Evolutionary conservation across 2,797 vertebrate genomes (phyloP), one percentile per base, ranked within the genome.

Genomic region (Brotula barbata): DNA sequence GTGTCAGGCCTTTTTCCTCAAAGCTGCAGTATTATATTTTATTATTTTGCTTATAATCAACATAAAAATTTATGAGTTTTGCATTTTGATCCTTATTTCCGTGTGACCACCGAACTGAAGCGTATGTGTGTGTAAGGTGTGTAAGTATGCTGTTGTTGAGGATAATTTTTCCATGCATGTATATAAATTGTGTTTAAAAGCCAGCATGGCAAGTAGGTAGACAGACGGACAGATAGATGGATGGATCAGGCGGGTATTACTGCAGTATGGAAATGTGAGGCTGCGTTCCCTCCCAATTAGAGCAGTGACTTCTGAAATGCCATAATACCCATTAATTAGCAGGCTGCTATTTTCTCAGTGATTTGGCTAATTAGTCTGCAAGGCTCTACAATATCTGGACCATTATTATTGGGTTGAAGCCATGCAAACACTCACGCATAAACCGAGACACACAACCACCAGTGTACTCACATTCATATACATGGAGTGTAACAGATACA

Each of bases 311-410:
- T 94, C 91, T 96, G 94, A 95, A 97, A 95, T 94, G 93, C 93
- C 93, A 92, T 97, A 97, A 97, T 97, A 96, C 94, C 93, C 69
- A 88, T 95, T 96, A 97, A 97, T 97, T 97, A 96, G 94, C 92
- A 92, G 92, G 92, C 94, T 95, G 93, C 95, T 96, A 96, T 96
- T 96, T 96, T 95, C 94, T 93, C 93, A 93, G 92, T 96, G 94
- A 97, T 97, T 89, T 95, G 94, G 91, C 93, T 97, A 97, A 97
- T 96, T 97, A 97, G 94, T 90, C 90, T 91, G 91, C 85, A 85
- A 93, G 92, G 92, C 90, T 92, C 91, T 90, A 91, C 90, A 87
- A 94, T 92, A 93, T 89, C 71, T 93, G 89, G 89, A 93, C 94
- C 93, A 95, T 96, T 96, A 95, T 89, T 87, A 92, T 89, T 93